Percentiles rank a stretch among this genome's conserved stretches.
phyloP scores from a whole-genome alignment of 1,140 invertebrate species.

The Anagrus nilaparvatae region DNA sequence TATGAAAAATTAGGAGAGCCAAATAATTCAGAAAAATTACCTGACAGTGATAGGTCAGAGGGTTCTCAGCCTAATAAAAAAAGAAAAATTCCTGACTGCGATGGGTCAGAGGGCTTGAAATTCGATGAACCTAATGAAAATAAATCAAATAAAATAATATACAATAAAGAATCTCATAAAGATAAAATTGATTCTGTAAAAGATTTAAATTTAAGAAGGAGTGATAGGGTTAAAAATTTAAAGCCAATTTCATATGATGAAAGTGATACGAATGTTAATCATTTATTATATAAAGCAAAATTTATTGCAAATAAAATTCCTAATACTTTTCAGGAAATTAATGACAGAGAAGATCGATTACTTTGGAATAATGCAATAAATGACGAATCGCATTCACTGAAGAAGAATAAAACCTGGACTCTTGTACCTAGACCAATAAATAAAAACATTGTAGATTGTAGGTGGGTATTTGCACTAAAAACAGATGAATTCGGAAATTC shows the following conservation, averaged over 20 bases:
- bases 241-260: conserved; percentile 22
- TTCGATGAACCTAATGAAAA: too few species aligned
- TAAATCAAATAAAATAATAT: too few species aligned
- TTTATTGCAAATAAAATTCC: neutral
- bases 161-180: too few species aligned
- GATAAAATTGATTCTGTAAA: neutral
- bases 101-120: too few species aligned
- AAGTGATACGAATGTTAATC: conserved; percentile 4
- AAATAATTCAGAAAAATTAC: too few species aligned
- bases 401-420: neutral
- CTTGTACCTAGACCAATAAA: neutral
- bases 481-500: conserved; percentile 1
- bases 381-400: neutral
- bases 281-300: conserved; percentile 1
- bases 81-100: too few species aligned
- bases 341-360: neutral
- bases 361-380: neutral
- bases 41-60: too few species aligned
- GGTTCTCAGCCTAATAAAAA: too few species aligned
- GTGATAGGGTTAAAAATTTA: conserved; percentile 24
- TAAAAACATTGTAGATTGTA: conserved; percentile 8
- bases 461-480: conserved; percentile 9
- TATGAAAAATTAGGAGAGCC: too few species aligned
- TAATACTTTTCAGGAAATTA: neutral
- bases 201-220: conserved; percentile 25